Conservation (phyloP, 2,113 vertebrate species). For the Azemiops feae region DNA sequence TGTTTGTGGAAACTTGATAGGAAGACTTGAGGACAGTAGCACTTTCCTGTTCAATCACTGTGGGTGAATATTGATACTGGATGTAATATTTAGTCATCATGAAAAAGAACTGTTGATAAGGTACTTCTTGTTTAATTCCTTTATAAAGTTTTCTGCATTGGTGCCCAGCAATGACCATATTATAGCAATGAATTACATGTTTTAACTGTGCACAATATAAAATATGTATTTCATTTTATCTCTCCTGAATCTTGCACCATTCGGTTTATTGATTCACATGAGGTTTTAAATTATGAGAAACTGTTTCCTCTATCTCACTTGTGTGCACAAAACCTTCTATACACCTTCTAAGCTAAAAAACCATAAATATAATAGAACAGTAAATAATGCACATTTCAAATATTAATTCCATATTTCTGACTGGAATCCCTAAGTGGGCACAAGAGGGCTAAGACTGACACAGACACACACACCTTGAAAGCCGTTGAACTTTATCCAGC, state of each 20-base stretch:
- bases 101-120: background rate
- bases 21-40: background rate
- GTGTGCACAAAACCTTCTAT: background rate
- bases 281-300: background rate
- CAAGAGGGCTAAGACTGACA: background rate
- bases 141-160: background rate
- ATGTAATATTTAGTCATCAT: background rate
- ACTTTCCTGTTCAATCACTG: background rate
- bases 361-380: background rate
- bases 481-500: background rate
- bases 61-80: background rate
- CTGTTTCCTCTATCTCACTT: background rate
- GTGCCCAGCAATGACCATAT: background rate
- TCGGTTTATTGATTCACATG: background rate
- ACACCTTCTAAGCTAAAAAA: background rate
- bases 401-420: background rate
- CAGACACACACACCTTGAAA: too few relatives aligned
- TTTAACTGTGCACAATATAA: background rate
- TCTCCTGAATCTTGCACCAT: background rate
- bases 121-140: background rate
- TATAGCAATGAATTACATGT: background rate
- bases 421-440: background rate
- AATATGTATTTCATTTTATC: background rate
- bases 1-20: background rate
- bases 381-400: background rate